A percentile compares a stretch with the other conserved stretches of the same genome.
Conservation (phyloP, 2,113 vertebrate genomes). For the Setophaga petechia region DNA sequence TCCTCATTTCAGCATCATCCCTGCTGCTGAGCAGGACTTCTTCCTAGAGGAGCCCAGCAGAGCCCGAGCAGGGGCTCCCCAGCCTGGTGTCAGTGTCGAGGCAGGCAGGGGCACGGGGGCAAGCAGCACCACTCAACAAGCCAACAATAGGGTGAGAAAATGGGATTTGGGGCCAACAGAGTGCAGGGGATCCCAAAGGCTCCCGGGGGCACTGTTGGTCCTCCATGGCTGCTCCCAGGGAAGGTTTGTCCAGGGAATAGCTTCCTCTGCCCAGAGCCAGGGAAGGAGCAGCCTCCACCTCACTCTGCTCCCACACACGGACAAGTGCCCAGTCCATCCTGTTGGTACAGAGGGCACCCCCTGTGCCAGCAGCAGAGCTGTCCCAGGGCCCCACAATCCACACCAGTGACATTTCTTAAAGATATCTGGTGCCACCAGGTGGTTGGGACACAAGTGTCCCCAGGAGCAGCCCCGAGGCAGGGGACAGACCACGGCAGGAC, state of each 20-base stretch:
- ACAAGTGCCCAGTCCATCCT: not conserved
- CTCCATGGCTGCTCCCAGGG: not conserved
- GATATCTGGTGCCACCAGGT: not conserved
- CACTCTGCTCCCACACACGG: fast-evolving
- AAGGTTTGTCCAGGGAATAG: not conserved
- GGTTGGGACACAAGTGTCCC: not conserved
- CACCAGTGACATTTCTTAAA: not conserved
- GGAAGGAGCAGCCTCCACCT: not conserved
- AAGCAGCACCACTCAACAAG: not conserved
- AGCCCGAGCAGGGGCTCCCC: not conserved
- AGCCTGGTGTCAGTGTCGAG: not conserved
- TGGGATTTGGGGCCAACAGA: not conserved
- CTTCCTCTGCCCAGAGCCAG: not conserved
- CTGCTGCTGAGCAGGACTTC: not conserved
- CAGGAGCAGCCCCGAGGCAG: not conserved
- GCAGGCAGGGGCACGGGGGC: not conserved
- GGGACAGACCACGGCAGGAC: not conserved
- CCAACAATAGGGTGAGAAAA: not conserved
- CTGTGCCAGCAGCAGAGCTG: not conserved
- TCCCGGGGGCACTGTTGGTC: not conserved
- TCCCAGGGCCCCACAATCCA: not conserved
- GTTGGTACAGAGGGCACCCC: not conserved
- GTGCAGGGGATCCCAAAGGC: not conserved
- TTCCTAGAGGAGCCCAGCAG: not conserved
- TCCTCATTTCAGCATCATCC: not conserved